phyloP scores from a whole-genome alignment of 2,113 vertebrate species.

The Elephantulus edwardii region DNA sequence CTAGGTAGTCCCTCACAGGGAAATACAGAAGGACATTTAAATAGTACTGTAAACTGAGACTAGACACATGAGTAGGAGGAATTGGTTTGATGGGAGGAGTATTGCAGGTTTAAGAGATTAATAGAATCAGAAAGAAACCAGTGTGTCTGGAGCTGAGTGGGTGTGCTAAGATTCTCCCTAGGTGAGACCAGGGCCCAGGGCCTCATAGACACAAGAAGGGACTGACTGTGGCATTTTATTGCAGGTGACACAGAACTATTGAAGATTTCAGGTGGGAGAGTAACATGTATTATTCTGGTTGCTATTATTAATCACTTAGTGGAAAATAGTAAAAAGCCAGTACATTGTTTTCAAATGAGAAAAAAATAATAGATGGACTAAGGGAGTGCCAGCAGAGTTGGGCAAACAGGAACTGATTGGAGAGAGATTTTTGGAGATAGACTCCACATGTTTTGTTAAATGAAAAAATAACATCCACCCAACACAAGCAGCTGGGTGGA shows the following conservation, averaged over 20 bases:
- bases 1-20: neutral
- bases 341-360: neutral
- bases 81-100: neutral
- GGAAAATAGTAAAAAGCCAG: neutral
- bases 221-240: neutral
- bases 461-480: neutral
- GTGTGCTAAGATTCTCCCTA: no score
- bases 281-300: neutral
- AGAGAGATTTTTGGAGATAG: neutral
- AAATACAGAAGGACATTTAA: neutral
- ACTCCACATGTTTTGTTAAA: neutral
- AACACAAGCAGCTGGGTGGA: neutral
- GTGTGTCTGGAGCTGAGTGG: neutral
- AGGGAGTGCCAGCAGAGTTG: neutral
- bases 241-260: neutral
- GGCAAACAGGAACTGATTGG: neutral
- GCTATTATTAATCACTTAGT: neutral
- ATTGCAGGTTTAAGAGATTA: neutral
- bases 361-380: neutral
- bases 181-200: neutral
- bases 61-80: no score
- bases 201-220: neutral
- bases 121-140: neutral
- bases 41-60: neutral
- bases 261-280: neutral